Evolutionary conservation across 2,888 invertebrate species (phyloP).

Genomic region (Nymphalis c-album): DNA sequence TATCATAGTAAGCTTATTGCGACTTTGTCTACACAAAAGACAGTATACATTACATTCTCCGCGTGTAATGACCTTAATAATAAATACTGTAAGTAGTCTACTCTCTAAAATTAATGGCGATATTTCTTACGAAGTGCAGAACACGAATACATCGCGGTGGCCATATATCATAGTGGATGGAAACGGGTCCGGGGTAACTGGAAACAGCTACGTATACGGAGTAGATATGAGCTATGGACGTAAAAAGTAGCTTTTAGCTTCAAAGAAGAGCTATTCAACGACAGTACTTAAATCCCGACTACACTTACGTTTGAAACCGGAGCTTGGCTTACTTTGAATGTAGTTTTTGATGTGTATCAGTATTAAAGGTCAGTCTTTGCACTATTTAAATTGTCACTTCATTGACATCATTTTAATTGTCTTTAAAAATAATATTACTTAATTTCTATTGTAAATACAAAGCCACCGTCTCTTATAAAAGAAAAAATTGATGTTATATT

Average conservation of each 20-base stretch:
- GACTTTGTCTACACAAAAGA: no score
- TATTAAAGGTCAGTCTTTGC: neutral
- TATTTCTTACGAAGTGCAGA: slow-evolving; percentile 13
- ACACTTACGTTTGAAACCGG: slow-evolving; percentile 5
- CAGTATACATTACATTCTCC: neutral
- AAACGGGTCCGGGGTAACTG: slow-evolving; percentile 20
- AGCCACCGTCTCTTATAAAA: no score
- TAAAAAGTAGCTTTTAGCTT: slow-evolving; percentile 9
- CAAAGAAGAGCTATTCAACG: slow-evolving; percentile 8
- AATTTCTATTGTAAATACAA: no score
- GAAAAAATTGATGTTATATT: no score
- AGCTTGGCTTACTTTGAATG: neutral
- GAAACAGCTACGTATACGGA: slow-evolving; percentile 18
- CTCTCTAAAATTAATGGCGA: slow-evolving; percentile 14
- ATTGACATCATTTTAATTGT: neutral
- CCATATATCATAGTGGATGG: slow-evolving; percentile 14
- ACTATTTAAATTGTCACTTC: no score
- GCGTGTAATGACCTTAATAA: neutral
- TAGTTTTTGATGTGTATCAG: slow-evolving; percentile 1
- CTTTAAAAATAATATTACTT: neutral
- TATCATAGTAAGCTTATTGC: no score
- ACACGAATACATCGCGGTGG: slow-evolving; percentile 10
- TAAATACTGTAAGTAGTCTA: slow-evolving; percentile 1
- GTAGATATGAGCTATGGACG: slow-evolving; percentile 6
- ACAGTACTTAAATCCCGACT: neutral